A percentile compares a stretch with the other conserved stretches of the same genome.
Conservation (phyloP, 2,888 invertebrate species). For the Aricia artaxerxes region DNA sequence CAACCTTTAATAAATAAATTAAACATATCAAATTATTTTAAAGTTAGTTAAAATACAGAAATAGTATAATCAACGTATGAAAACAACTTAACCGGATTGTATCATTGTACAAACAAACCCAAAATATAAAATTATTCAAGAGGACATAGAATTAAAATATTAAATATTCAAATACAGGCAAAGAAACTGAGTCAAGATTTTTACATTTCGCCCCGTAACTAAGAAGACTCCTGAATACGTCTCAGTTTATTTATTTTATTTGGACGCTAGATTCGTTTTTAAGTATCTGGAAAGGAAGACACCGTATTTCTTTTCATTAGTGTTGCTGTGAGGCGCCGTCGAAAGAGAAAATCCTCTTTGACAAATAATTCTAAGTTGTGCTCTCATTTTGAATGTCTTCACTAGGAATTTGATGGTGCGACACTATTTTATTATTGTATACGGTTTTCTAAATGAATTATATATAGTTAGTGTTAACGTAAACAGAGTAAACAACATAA, state of each 20-base stretch:
- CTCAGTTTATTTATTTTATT: conserved; percentile 28
- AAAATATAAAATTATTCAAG: conserved; percentile 1
- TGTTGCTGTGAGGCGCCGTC: conserved; percentile 34
- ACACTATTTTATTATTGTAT: background rate
- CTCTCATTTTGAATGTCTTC: conserved; percentile 28
- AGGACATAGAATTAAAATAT: conserved; percentile 22
- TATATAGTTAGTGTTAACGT: background rate
- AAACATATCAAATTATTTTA: background rate
- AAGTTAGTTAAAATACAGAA: background rate
- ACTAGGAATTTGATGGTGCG: background rate
- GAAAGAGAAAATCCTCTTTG: conserved; percentile 31
- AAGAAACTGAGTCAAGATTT: conserved; percentile 26
- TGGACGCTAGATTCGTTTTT: conserved; percentile 24
- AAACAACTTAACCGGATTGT: background rate
- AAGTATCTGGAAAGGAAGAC: conserved; percentile 31
- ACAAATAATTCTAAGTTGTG: conserved; percentile 38
- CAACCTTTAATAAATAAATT: background rate
- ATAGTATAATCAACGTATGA: background rate
- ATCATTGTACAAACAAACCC: background rate
- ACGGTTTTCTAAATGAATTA: background rate
- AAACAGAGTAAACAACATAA: background rate
- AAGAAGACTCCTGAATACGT: conserved; percentile 23
- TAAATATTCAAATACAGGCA: conserved; percentile 23
- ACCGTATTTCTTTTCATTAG: conserved; percentile 42
- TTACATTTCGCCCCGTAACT: conserved; percentile 25